Percentiles rank a stretch among this genome's conserved stretches.
Conservation (phyloP, 2,797 vertebrate genomes). For the Enteromius thamalakanensis region DNA sequence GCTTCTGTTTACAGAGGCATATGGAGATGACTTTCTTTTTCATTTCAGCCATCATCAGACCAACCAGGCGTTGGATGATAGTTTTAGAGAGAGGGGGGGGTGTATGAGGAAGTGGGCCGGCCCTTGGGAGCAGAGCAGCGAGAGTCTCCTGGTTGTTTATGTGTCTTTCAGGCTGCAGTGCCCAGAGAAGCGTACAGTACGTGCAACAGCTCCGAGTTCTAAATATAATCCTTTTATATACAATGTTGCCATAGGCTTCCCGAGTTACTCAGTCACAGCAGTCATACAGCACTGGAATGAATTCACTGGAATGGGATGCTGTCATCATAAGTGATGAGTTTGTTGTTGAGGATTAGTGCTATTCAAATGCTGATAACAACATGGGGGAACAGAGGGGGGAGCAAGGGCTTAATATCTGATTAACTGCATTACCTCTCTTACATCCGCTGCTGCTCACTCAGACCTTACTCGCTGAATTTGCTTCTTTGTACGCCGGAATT, state of each 20-base stretch:
- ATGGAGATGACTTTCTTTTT: slow-evolving; percentile 47
- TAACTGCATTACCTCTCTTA: slow-evolving; percentile 16
- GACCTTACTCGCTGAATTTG: background rate
- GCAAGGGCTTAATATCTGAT: slow-evolving; percentile 15
- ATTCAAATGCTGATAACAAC: slow-evolving; percentile 54
- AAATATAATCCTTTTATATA: slow-evolving; percentile 52
- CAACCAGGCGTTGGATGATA: slow-evolving; percentile 2
- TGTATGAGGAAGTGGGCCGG: background rate
- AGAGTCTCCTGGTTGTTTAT: slow-evolving; percentile 20
- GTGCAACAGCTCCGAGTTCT: slow-evolving; percentile 38
- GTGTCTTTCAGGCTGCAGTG: slow-evolving; percentile 43
- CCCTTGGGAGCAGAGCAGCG: slow-evolving; percentile 7
- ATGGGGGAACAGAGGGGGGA: slow-evolving; percentile 10
- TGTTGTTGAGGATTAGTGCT: slow-evolving; percentile 63
- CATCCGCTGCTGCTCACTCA: background rate
- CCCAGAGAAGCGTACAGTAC: slow-evolving; percentile 42
- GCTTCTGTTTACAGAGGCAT: slow-evolving; percentile 42
- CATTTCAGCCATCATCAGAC: slow-evolving; percentile 40
- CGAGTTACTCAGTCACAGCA: slow-evolving; percentile 44
- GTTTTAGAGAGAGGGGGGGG: background rate
- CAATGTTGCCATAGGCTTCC: slow-evolving; percentile 14
- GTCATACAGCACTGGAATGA: slow-evolving; percentile 54
- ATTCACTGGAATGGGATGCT: background rate
- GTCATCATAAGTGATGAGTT: slow-evolving; percentile 54
- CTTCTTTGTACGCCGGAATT: slow-evolving; percentile 8